phyloP scores from a whole-genome alignment of 2,113 vertebrate genomes.

The Petrocephalus zakoni region DNA sequence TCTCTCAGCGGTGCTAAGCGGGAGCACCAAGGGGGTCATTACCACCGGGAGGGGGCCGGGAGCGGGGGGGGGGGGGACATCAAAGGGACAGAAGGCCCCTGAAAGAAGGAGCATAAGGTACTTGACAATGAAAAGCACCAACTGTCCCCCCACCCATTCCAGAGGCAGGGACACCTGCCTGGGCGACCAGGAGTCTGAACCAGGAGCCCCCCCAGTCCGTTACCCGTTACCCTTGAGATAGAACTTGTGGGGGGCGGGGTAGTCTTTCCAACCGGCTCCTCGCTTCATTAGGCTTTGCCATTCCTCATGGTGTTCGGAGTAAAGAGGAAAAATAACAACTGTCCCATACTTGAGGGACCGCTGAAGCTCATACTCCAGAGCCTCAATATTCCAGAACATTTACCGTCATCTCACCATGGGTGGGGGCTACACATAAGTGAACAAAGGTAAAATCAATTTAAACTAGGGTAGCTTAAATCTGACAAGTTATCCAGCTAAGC shows the following conservation, averaged over 20 bases:
- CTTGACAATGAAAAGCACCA: constrained; percentile 50
- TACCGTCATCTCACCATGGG: no score
- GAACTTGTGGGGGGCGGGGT: not conserved
- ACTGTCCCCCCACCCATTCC: constrained; percentile 15
- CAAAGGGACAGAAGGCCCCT: not conserved
- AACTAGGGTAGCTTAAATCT: not conserved
- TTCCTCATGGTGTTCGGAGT: not conserved
- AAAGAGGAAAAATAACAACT: not conserved
- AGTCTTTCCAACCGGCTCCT: not conserved
- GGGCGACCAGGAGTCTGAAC: constrained; percentile 23
- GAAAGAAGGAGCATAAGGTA: constrained; percentile 43
- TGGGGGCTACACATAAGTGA: not conserved
- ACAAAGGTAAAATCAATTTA: not conserved
- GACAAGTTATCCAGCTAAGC: not conserved
- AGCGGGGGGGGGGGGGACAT: no score
- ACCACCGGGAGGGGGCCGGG: not conserved
- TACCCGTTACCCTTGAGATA: constrained; percentile 42
- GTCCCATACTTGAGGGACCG: not conserved
- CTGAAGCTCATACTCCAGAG: no score
- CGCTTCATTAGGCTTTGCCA: not conserved
- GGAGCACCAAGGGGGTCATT: constrained; percentile 9
- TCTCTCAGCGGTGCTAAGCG: not conserved
- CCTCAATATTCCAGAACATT: no score
- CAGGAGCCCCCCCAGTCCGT: constrained; percentile 34
- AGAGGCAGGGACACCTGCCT: constrained; percentile 51